Conservation (phyloP, 2,888 invertebrate species). For the Diarsia dahlii region DNA sequence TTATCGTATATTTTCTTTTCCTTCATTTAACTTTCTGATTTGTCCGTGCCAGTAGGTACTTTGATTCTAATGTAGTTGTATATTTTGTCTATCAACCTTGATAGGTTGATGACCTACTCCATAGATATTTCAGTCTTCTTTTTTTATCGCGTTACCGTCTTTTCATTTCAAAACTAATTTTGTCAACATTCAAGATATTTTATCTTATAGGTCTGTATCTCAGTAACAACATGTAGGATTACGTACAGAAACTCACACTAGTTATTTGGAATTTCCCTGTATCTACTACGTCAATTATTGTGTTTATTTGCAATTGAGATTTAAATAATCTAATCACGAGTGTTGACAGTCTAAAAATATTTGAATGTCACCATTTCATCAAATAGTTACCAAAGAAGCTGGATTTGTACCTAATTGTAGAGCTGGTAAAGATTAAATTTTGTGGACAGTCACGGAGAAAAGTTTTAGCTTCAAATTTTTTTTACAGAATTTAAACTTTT, state of each 20-base stretch:
- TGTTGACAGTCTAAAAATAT: conserved; percentile 1
- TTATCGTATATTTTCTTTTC: background rate
- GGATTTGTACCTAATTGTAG: background rate
- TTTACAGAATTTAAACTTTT: too few species aligned
- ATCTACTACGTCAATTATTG: background rate
- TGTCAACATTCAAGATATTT: conserved; percentile 33
- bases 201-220: conserved; percentile 21
- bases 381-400: conserved; percentile 22
- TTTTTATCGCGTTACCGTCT: conserved; percentile 17
- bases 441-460: conserved; percentile 5
- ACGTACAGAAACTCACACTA: background rate
- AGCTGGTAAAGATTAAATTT: conserved; percentile 24
- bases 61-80: background rate
- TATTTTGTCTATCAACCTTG: conserved; percentile 8
- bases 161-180: conserved; percentile 17
- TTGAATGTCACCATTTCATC: conserved; percentile 1
- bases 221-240: background rate
- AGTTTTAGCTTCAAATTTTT: background rate
- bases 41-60: background rate
- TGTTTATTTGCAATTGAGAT: conserved; percentile 32
- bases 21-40: too few species aligned
- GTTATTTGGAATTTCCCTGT: conserved; percentile 34
- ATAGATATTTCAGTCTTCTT: conserved; percentile 14
- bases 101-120: conserved; percentile 24
- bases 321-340: conserved; percentile 27